A percentile compares a stretch with the other conserved stretches of the same genome.
phyloP scores from a whole-genome alignment of 2,797 vertebrate genomes.

The Loriculus beryllinus region DNA sequence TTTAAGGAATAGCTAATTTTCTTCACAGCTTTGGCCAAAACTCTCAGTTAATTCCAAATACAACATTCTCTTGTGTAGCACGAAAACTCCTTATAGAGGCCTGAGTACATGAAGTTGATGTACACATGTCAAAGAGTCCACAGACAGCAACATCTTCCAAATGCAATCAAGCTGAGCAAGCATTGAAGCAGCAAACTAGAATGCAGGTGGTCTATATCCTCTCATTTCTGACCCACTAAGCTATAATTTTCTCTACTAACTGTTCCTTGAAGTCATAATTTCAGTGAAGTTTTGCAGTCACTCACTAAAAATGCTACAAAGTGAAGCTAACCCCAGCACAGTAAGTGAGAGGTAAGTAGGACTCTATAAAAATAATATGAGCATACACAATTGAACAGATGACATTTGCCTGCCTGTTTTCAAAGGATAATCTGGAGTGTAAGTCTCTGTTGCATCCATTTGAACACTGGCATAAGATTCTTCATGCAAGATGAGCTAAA shows the following conservation, averaged over 20 bases:
- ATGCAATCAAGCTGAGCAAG: not conserved
- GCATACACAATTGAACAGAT: not conserved
- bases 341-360: not conserved
- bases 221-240: not conserved
- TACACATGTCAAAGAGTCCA: not conserved
- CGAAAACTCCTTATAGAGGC: not conserved
- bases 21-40: not conserved
- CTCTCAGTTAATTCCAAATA: not conserved
- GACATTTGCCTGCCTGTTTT: not conserved
- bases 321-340: not conserved
- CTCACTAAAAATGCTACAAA: not conserved
- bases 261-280: not conserved
- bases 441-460: not conserved
- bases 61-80: not conserved
- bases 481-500: not conserved
- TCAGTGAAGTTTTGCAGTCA: not conserved
- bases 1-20: not conserved
- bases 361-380: not conserved
- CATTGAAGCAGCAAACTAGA: not conserved
- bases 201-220: not conserved
- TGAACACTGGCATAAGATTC: not conserved
- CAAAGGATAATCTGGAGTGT: not conserved
- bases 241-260: not conserved
- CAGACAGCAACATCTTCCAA: not conserved
- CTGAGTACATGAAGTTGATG: not conserved